Percentiles rank a stretch among this genome's conserved stretches.
phyloP scores from a whole-genome alignment of 2,888 invertebrate genomes.

The Ennomos erosarius region DNA sequence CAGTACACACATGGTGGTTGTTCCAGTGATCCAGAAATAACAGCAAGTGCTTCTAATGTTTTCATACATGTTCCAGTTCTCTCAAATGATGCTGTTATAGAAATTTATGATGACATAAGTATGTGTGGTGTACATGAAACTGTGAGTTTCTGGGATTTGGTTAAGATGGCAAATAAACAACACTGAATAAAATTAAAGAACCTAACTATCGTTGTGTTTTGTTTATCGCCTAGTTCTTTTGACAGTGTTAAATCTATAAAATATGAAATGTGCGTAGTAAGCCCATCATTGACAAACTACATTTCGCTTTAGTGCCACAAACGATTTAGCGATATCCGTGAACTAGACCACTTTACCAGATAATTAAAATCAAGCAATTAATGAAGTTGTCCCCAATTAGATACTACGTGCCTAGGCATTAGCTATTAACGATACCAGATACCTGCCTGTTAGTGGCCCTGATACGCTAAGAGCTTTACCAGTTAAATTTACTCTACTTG shows the following conservation, averaged over 20 bases:
- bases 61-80: conserved; percentile 39
- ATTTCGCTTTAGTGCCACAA: not conserved
- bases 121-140: conserved; percentile 27
- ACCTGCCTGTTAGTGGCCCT: conserved; percentile 15
- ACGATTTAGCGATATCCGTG: conserved; percentile 1
- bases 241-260: too few relatives aligned
- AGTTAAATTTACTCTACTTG: not conserved
- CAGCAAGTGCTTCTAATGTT: conserved; percentile 42
- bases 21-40: conserved; percentile 42
- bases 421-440: conserved; percentile 23
- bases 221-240: too few relatives aligned
- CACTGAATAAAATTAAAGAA: too few relatives aligned
- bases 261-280: too few relatives aligned
- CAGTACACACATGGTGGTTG: conserved; percentile 42
- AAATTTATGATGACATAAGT: conserved; percentile 38
- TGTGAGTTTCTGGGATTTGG: conserved; percentile 15
- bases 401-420: conserved; percentile 26
- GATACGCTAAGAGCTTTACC: conserved; percentile 13
- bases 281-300: too few relatives aligned
- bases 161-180: conserved; percentile 2
- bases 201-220: too few relatives aligned
- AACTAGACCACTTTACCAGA: conserved; percentile 15
- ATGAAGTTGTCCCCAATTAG: conserved; percentile 27
- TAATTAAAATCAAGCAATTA: conserved; percentile 19
- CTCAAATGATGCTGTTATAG: conserved; percentile 40